phyloP scores from a whole-genome alignment of 2,113 vertebrate species.

The Pseudopodoces humilis region DNA sequence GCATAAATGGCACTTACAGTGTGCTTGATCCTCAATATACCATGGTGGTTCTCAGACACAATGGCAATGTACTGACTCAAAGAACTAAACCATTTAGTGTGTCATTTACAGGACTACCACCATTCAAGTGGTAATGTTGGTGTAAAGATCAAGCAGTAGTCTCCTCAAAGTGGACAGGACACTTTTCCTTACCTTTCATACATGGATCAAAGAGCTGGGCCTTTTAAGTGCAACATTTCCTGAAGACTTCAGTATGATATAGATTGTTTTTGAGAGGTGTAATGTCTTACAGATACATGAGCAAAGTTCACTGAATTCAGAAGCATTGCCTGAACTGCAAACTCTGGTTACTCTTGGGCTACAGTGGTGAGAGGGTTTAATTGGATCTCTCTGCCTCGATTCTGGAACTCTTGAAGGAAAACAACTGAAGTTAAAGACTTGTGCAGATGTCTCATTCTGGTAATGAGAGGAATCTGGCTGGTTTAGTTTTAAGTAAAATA shows the following conservation, averaged over 20 bases:
- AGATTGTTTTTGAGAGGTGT: not conserved
- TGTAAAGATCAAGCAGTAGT: not conserved
- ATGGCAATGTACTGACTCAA: not conserved
- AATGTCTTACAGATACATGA: not conserved
- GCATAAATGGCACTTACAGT: accelerated
- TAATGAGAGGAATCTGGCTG: constrained; percentile 34
- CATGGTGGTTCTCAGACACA: not conserved
- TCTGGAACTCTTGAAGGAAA: not conserved
- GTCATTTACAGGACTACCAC: not conserved
- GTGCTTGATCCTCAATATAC: not conserved
- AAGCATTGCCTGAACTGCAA: not conserved
- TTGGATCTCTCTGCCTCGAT: not conserved
- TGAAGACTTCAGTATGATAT: not conserved
- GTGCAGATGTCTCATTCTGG: constrained; percentile 3
- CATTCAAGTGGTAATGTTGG: not conserved
- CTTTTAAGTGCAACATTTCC: not conserved
- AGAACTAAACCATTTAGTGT: not conserved
- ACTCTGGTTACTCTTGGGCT: not conserved
- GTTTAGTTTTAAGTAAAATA: constrained; percentile 47
- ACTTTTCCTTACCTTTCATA: not conserved
- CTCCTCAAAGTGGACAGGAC: not conserved
- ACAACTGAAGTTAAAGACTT: not conserved
- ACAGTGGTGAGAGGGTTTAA: not conserved
- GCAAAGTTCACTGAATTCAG: not conserved
- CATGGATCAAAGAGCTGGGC: not conserved